These are phyloP conservation scores for Agonopterix subpropinquella DNA, from an alignment of 2,888 invertebrate genomes.

Conservation along the genomic window DNA sequence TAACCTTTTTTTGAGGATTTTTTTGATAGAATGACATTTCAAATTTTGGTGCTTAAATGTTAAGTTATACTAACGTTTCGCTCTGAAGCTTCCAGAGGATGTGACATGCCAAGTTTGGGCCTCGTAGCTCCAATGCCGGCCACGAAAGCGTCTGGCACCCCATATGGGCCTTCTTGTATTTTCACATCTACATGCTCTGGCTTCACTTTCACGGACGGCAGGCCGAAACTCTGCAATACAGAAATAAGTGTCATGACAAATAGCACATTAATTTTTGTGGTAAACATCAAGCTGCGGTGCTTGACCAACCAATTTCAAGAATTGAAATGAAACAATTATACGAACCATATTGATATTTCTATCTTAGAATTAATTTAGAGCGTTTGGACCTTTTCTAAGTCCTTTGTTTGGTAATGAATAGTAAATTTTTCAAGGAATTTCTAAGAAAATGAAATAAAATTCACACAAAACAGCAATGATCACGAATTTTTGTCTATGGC, in stretches of 20 bases:
- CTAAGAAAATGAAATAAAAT: too few relatives aligned
- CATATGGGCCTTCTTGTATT: conserved; percentile 75
- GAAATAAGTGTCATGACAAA: neutral
- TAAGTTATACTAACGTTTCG: conserved; percentile 73
- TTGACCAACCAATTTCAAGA: neutral
- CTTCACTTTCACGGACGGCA: conserved; percentile 77
- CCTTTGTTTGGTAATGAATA: too few relatives aligned
- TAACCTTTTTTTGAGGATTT: too few relatives aligned
- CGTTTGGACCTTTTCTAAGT: too few relatives aligned
- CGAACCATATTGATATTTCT: too few relatives aligned
- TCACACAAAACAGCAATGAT: too few relatives aligned
- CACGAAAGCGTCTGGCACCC: conserved; percentile 79
- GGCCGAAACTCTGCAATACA: conserved; percentile 79
- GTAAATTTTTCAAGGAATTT: too few relatives aligned
- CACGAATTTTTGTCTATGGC: too few relatives aligned
- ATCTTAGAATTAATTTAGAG: too few relatives aligned
- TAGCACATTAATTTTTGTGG: neutral
- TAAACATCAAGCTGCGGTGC: neutral
- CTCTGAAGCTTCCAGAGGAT: conserved; percentile 82
- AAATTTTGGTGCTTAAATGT: too few relatives aligned
- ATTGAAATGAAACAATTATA: too few relatives aligned
- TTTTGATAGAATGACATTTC: too few relatives aligned
- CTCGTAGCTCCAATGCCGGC: conserved; percentile 73
- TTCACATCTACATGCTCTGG: conserved; percentile 61
- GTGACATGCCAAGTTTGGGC: conserved; percentile 69